Percentiles rank a stretch among this genome's conserved stretches.
phyloP scores from a whole-genome alignment of 2,797 vertebrate species.

The Scolopax bukidnonensis region DNA sequence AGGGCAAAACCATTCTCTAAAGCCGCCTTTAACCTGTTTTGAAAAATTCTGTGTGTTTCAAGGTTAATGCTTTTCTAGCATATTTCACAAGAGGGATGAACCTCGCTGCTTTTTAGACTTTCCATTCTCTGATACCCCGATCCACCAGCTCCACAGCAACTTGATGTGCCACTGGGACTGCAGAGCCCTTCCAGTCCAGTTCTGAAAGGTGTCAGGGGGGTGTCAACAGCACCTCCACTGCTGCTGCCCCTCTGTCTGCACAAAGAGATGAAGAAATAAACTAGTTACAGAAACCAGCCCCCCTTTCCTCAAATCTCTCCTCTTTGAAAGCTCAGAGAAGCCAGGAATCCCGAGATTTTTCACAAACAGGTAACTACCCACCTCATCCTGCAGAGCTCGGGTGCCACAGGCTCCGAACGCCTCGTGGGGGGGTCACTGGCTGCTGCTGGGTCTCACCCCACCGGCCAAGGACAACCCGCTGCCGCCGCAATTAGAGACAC shows the following conservation, averaged over 20 bases:
- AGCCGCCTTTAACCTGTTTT: neutral
- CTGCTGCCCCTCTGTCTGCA: neutral
- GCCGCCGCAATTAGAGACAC: neutral
- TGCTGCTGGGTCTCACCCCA: neutral
- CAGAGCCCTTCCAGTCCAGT: neutral
- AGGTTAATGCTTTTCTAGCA: neutral
- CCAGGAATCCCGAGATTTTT: neutral
- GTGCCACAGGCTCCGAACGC: accelerated
- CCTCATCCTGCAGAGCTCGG: neutral
- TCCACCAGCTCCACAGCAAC: neutral
- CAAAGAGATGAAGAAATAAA: neutral
- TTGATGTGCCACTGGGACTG: neutral
- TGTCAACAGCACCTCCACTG: neutral
- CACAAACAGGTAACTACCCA: accelerated
- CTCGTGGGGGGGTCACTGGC: neutral
- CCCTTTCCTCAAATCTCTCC: neutral
- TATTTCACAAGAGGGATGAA: neutral
- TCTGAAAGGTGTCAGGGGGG: neutral
- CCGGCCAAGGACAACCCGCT: slow-evolving; percentile 30
- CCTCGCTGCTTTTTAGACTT: neutral
- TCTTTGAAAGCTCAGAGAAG: neutral
- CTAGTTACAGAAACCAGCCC: neutral
- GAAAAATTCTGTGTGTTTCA: neutral
- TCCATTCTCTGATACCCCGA: accelerated
- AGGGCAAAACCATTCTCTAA: neutral